Conservation (phyloP, 2,888 invertebrate species). For the Agrotis exclamationis region DNA sequence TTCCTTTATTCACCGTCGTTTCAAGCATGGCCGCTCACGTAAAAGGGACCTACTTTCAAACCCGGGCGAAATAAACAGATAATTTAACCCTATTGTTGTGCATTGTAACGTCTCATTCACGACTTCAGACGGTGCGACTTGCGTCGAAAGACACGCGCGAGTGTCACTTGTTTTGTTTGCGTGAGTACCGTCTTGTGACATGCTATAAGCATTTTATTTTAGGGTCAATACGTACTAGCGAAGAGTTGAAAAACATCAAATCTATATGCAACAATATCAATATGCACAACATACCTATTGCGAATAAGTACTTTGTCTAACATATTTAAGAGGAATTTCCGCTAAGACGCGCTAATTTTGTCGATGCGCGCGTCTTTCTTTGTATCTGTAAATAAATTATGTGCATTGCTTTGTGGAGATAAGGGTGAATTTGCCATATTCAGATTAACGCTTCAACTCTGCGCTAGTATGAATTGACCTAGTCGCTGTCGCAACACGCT, state of each 20-base stretch:
- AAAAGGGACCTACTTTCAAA: slow-evolving; percentile 10
- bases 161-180: background rate
- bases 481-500: background rate
- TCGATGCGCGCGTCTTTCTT: no score
- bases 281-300: no score
- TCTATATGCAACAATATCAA: no score
- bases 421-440: no score
- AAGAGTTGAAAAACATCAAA: no score
- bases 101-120: background rate
- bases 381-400: no score
- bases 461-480: no score
- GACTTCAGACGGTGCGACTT: background rate
- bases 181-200: background rate
- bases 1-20: background rate
- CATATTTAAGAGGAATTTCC: no score
- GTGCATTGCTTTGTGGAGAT: no score
- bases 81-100: slow-evolving; percentile 14
- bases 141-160: background rate
- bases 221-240: background rate
- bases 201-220: background rate
- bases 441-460: no score
- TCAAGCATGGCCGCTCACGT: background rate
- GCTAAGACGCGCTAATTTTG: no score
- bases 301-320: no score
- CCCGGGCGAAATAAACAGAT: slow-evolving; percentile 22